phyloP scores from a whole-genome alignment of 2,797 vertebrate genomes.

The Coreius guichenoti region DNA sequence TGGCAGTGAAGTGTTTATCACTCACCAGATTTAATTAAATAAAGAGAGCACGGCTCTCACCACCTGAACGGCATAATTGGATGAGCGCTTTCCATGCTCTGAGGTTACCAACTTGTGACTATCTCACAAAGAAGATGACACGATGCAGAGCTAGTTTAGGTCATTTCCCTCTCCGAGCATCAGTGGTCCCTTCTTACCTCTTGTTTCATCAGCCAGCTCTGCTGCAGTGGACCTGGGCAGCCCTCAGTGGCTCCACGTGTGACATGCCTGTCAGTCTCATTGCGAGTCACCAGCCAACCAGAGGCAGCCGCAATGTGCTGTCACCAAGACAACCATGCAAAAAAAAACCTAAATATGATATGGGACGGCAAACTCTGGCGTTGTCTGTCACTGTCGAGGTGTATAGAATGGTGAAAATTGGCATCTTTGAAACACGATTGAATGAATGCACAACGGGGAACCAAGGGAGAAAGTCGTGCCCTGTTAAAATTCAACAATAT shows the following conservation, averaged over 20 bases:
- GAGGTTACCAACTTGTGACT: conserved; percentile 49
- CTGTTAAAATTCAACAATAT: conserved; percentile 58
- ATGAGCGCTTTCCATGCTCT: conserved; percentile 29
- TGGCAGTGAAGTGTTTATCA: conserved; percentile 51
- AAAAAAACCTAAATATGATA: conserved; percentile 58
- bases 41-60: conserved; percentile 12
- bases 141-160: conserved; percentile 44
- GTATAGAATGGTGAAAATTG: conserved; percentile 55
- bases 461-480: conserved; percentile 51
- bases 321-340: conserved; percentile 55
- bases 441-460: conserved; percentile 32
- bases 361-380: conserved; percentile 54
- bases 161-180: conserved; percentile 55
- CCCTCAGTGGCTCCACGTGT: conserved; percentile 62
- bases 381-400: conserved; percentile 39
- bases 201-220: conserved; percentile 64
- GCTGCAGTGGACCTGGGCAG: conserved; percentile 60
- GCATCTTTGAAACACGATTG: conserved; percentile 55
- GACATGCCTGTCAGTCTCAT: conserved; percentile 65
- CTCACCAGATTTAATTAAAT: conserved; percentile 45
- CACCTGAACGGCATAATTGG: conserved; percentile 38
- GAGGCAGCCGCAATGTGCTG: conserved; percentile 58
- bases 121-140: conserved; percentile 47
- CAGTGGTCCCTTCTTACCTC: conserved; percentile 60
- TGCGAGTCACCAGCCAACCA: conserved; percentile 62